Evolutionary conservation across 2,113 vertebrate species (phyloP).

Genomic region (Ciconia boyciana): DNA sequence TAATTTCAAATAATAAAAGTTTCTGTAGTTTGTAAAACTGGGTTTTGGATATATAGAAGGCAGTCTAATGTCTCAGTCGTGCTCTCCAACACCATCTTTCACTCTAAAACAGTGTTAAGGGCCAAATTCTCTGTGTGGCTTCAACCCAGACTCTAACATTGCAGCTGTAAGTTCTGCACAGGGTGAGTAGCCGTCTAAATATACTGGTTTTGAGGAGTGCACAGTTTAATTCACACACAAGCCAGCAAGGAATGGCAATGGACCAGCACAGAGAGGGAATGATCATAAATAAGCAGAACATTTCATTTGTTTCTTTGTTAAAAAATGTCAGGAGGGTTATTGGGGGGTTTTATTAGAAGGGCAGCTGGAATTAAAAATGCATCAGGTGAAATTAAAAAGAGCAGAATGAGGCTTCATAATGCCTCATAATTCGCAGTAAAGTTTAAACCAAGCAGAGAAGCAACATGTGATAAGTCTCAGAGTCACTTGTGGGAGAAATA

Average conservation of each 20-base stretch:
- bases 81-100: slow-evolving; percentile 39
- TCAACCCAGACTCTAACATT: background rate
- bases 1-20: slow-evolving; percentile 57
- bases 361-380: background rate
- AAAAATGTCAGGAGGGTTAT: background rate
- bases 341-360: background rate
- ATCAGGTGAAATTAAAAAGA: slow-evolving; percentile 24
- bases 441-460: background rate
- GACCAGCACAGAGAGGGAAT: background rate
- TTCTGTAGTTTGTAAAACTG: slow-evolving; percentile 54
- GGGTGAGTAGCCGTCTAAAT: background rate
- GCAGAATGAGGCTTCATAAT: background rate
- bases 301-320: background rate
- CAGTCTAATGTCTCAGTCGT: background rate
- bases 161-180: background rate
- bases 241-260: background rate
- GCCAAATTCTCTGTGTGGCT: slow-evolving; percentile 38
- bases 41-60: slow-evolving; percentile 37
- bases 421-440: background rate
- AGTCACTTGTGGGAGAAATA: background rate
- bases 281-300: background rate
- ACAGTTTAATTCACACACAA: background rate
- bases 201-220: background rate
- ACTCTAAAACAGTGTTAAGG: background rate
- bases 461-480: background rate